phyloP scores from a whole-genome alignment of 2,888 invertebrate species.

The Altica lythri region DNA sequence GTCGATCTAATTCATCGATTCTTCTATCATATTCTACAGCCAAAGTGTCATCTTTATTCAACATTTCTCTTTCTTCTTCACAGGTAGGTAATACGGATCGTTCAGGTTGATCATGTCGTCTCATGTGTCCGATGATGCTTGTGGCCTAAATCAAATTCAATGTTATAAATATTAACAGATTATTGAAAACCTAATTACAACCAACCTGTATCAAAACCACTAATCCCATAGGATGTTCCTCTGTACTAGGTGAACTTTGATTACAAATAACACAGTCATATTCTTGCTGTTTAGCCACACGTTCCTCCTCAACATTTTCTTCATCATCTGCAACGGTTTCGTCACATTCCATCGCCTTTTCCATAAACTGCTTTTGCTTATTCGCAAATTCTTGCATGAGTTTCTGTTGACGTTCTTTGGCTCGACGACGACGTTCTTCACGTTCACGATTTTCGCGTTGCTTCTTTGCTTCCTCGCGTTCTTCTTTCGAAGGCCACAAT shows the following conservation, averaged over 20 bases:
- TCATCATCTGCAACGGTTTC: constrained; percentile 58
- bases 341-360: constrained; percentile 71
- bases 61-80: constrained; percentile 65
- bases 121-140: constrained; percentile 82
- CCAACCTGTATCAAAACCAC: constrained; percentile 76
- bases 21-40: constrained; percentile 77
- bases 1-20: constrained; percentile 74
- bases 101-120: constrained; percentile 60
- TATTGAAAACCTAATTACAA: not conserved
- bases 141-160: constrained; percentile 62
- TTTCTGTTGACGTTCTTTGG: constrained; percentile 88
- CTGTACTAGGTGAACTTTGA: constrained; percentile 77
- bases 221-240: constrained; percentile 83
- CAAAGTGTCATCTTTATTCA: constrained; percentile 67
- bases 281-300: constrained; percentile 64
- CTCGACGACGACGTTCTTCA: constrained; percentile 81
- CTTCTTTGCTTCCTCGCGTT: constrained; percentile 76
- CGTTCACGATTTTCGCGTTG: constrained; percentile 72
- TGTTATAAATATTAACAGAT: not conserved
- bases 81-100: constrained; percentile 66
- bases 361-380: constrained; percentile 90
- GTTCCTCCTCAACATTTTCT: constrained; percentile 65
- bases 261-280: constrained; percentile 97
- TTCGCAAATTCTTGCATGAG: constrained; percentile 92
- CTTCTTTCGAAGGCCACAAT: constrained; percentile 82